Conservation (phyloP, 2,113 vertebrate genomes). For the Egretta garzetta region DNA sequence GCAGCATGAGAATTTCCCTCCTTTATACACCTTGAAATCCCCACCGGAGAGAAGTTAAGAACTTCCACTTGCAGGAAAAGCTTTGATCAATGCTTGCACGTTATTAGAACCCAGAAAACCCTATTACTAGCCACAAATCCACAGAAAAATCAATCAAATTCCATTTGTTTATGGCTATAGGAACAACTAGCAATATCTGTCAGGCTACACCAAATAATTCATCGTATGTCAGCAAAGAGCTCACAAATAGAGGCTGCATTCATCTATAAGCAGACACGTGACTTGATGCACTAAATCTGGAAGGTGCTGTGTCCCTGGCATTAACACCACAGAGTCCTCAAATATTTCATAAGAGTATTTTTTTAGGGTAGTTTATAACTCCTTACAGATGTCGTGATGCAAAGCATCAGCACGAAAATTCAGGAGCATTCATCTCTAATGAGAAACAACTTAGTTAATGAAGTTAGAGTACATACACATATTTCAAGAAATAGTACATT, state of each 20-base stretch:
- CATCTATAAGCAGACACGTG: neutral
- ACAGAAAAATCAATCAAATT: slow-evolving; percentile 50
- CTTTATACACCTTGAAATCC: neutral
- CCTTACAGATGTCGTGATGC: rapidly evolving
- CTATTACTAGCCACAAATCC: slow-evolving; percentile 28
- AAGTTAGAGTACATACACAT: neutral
- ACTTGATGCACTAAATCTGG: neutral
- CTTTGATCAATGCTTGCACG: slow-evolving; percentile 5
- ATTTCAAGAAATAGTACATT: neutral
- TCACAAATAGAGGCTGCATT: neutral
- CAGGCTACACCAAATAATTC: slow-evolving; percentile 13
- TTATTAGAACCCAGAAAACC: slow-evolving; percentile 47
- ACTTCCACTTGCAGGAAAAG: slow-evolving; percentile 21
- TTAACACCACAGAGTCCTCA: neutral
- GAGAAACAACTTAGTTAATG: neutral
- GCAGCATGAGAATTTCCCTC: neutral
- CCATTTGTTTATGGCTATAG: slow-evolving; percentile 29
- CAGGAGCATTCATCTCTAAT: neutral
- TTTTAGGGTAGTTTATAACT: neutral
- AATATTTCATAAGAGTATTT: neutral
- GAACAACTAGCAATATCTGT: slow-evolving; percentile 16
- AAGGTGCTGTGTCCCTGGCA: neutral
- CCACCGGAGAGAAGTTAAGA: slow-evolving; percentile 7
- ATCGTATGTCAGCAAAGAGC: neutral
- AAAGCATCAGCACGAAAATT: neutral